phyloP scores from a whole-genome alignment of 2,888 invertebrate genomes.

The Dryococelus australis region DNA sequence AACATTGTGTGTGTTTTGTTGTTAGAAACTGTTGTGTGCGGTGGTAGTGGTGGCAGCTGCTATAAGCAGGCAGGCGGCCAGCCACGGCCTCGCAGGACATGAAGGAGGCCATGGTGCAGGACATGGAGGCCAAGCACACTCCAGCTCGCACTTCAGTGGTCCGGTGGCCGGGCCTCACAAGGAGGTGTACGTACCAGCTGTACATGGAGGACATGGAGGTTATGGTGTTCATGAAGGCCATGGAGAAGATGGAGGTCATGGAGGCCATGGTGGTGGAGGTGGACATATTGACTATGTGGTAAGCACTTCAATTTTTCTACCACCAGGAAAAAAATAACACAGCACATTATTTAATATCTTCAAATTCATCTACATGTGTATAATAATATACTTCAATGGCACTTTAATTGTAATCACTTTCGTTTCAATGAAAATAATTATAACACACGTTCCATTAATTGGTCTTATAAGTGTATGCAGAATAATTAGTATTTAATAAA shows the following conservation, averaged over 20 bases:
- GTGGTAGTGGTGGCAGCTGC: not conserved
- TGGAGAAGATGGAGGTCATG: not conserved
- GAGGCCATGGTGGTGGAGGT: not conserved
- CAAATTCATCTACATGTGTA: too few relatives aligned
- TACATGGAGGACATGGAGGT: not conserved
- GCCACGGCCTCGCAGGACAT: not conserved
- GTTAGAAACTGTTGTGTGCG: not conserved
- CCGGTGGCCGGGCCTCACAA: constrained; percentile 33
- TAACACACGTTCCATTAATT: too few relatives aligned
- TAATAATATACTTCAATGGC: too few relatives aligned
- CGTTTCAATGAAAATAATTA: too few relatives aligned
- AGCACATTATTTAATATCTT: not conserved
- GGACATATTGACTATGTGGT: constrained; percentile 20
- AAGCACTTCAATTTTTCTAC: not conserved
- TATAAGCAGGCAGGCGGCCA: not conserved
- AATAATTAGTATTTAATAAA: too few relatives aligned
- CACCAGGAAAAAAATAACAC: not conserved
- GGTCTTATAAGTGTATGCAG: too few relatives aligned
- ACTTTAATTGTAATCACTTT: too few relatives aligned
- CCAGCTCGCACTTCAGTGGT: constrained; percentile 33
- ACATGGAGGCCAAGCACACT: constrained; percentile 23
- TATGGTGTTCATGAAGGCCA: not conserved
- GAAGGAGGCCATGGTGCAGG: not conserved
- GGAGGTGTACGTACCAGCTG: not conserved
- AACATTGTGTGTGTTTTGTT: too few relatives aligned